Base-by-base conservation (phyloP, 2,888 invertebrate species). In the Agrochola circellaris region DNA sequence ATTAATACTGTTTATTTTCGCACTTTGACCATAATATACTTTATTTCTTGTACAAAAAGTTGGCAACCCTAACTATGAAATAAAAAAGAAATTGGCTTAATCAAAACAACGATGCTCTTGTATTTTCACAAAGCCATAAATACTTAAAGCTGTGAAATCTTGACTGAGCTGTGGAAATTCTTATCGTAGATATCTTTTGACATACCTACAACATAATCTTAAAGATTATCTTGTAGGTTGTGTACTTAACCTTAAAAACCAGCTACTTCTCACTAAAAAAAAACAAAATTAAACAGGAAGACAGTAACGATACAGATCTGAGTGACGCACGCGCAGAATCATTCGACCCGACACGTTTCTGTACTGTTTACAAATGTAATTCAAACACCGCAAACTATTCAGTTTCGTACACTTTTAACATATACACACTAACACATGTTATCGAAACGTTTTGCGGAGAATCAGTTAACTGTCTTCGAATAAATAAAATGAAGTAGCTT, bases 361-460 rank as follows among this genome's bases (percentile, higher is more conserved):
- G n/a, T 34, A 58, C 56, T 88, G 88, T 87, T 87, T 87, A 83
- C 81, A 76, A 77, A 82, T 83, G 58, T 81, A 83, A 88, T 82
- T 80, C 75, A 77, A 83, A 83, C 78, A 77, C 64, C 75, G 61
- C 71, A 56, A 82, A 85, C 85, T 83, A 85, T 83, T 72, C 58
- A 61, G 76, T 82, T 74, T 82, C 65, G 61, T 72, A 72, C 34
- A 64, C 65, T 77, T 82, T 77, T 85, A 72, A 74, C 61, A 61
- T 65, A 73, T 58, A 81, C 62, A 73, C 60, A 62, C 67, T 74
- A 67, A 56, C 65, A 61, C n/a, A 42, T 26, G 23, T 51, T 34
- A 77, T 68, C 67, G 60, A 73, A 78, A 73, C 78, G 48, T 72
- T 58, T 82, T 34, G 23, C 48, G 2, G 3, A 42, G 64, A 70